phyloP scores from a whole-genome alignment of 2,113 vertebrate genomes.

The Eulacestoma nigropectus region DNA sequence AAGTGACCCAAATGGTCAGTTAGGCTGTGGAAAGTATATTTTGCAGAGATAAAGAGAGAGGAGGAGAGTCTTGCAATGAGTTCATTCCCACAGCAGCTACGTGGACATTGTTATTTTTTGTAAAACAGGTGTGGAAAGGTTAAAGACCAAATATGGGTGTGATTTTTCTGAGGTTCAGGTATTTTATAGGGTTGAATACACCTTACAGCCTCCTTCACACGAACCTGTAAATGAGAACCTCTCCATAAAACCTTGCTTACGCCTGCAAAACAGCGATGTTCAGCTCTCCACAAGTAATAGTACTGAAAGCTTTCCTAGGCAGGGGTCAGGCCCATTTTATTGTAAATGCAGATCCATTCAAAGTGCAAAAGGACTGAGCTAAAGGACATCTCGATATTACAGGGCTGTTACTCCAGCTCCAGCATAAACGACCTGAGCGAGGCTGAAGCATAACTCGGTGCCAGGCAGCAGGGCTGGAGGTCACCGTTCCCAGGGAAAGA shows the following conservation, averaged over 20 bases:
- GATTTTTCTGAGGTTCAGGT: neutral
- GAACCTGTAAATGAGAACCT: neutral
- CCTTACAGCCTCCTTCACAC: neutral
- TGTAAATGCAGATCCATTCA: neutral
- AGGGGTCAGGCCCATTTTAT: neutral
- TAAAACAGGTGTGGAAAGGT: neutral
- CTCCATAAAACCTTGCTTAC: conserved; percentile 10
- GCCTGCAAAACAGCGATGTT: neutral
- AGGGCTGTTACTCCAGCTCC: neutral
- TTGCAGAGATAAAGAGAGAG: neutral
- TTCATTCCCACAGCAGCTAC: neutral
- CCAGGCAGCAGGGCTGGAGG: neutral
- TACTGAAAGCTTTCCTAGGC: conserved; percentile 9
- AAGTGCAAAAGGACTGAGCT: neutral
- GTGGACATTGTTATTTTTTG: neutral
- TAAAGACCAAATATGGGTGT: neutral
- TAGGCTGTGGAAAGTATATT: neutral
- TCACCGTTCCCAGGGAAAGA: neutral
- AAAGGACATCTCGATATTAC: neutral
- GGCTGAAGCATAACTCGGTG: neutral
- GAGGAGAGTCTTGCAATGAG: neutral
- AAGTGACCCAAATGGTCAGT: neutral
- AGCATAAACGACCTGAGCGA: neutral
- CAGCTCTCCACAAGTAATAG: neutral
- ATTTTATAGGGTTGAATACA: neutral